phyloP scores from a whole-genome alignment of 1,140 invertebrate species.

The Pogonognathellus flavescens region DNA sequence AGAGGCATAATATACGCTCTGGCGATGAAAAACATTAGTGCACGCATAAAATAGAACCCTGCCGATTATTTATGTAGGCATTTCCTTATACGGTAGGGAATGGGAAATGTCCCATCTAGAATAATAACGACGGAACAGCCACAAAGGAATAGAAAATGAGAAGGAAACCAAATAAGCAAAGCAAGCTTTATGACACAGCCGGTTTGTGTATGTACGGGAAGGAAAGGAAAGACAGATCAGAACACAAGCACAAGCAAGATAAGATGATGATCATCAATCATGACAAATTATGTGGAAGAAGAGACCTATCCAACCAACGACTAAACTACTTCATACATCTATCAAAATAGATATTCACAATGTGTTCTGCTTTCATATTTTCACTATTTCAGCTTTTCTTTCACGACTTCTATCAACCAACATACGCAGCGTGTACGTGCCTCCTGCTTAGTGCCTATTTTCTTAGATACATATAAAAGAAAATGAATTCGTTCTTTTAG shows the following conservation, averaged over 20 bases:
- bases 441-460: not conserved
- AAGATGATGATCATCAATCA: conserved; percentile 49
- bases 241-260: conserved; percentile 46
- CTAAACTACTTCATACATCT: conserved; percentile 29
- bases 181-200: conserved; percentile 31
- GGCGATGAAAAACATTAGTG: too few relatives aligned
- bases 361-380: conserved; percentile 11
- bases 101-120: conserved; percentile 4
- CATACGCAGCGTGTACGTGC: not conserved
- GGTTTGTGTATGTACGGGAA: not conserved
- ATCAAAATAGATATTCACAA: not conserved
- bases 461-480: not conserved
- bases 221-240: conserved; percentile 12
- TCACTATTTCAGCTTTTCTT: conserved; percentile 16
- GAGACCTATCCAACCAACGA: conserved; percentile 31
- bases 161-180: conserved; percentile 33
- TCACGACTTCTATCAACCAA: not conserved
- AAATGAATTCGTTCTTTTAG: too few relatives aligned
- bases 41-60: too few relatives aligned
- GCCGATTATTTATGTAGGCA: too few relatives aligned
- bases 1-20: too few relatives aligned
- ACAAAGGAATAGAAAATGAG: conserved; percentile 33
- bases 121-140: conserved; percentile 26
- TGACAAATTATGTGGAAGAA: conserved; percentile 50
- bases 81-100: not conserved